Percentiles rank a stretch among this genome's conserved stretches.
Evolutionary conservation across 92 coral and sea anemone species (phyloP).

Genomic region (Diadumene lineata): DNA sequence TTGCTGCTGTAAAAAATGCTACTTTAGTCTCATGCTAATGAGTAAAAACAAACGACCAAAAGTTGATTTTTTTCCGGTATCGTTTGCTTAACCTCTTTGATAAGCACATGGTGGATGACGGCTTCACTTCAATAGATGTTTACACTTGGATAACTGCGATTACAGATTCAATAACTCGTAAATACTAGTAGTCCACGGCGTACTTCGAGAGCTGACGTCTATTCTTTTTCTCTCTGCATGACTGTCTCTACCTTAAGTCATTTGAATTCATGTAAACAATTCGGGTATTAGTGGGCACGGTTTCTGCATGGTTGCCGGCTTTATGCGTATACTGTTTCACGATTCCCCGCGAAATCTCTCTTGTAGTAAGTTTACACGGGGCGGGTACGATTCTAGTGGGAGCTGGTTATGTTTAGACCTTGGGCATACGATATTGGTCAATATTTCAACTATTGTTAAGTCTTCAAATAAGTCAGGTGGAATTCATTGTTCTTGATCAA

Average conservation of each 20-base stretch:
- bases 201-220: conserved; percentile 23
- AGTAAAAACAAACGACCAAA: conserved; percentile 21
- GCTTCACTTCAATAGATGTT: conserved; percentile 22
- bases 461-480: conserved; percentile 46
- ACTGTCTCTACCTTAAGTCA: neutral
- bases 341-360: neutral
- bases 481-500: conserved; percentile 25
- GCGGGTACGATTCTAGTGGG: conserved; percentile 34
- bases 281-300: neutral
- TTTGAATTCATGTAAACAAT: conserved; percentile 11
- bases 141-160: conserved; percentile 39
- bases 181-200: conserved; percentile 28
- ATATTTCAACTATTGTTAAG: conserved; percentile 33
- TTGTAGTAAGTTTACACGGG: conserved; percentile 17
- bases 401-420: conserved; percentile 22
- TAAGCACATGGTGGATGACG: conserved; percentile 28
- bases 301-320: too few relatives aligned
- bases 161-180: conserved; percentile 21
- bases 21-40: conserved; percentile 28
- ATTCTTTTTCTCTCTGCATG: conserved; percentile 28
- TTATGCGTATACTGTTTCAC: conserved; percentile 12
- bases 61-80: conserved; percentile 38
- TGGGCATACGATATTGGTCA: conserved; percentile 38
- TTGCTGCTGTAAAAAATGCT: conserved; percentile 17
- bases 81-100: conserved; percentile 12